Conservation (phyloP, 1,140 invertebrate species). For the Acromyrmex echinatior region DNA sequence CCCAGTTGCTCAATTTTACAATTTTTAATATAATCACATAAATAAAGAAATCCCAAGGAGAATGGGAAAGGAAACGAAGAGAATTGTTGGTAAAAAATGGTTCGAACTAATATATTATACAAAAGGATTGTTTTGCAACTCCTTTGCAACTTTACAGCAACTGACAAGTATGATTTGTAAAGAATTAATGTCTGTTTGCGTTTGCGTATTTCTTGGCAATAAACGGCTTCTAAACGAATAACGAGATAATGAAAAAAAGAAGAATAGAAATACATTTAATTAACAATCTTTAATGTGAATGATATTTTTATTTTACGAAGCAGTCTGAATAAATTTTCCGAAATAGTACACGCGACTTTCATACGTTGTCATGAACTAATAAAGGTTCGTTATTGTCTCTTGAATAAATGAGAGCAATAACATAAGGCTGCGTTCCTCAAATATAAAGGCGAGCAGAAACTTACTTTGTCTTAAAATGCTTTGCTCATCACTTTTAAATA, state of each 20-base stretch:
- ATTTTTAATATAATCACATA: slow-evolving; percentile 8
- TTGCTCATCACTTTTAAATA: not conserved
- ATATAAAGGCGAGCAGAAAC: slow-evolving; percentile 18
- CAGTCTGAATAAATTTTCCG: slow-evolving; percentile 23
- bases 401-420: slow-evolving; percentile 14
- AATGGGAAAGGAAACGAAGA: not conserved
- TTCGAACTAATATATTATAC: not conserved
- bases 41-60: not conserved
- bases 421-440: not conserved
- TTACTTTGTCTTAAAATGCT: not conserved
- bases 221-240: not conserved
- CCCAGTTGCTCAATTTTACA: not conserved
- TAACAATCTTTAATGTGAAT: not conserved
- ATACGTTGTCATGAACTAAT: slow-evolving; percentile 17
- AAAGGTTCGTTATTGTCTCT: slow-evolving; percentile 31
- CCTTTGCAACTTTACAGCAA: not conserved
- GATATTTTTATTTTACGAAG: not conserved
- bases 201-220: not conserved
- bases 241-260: not conserved
- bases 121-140: slow-evolving; percentile 2
- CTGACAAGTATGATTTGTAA: slow-evolving; percentile 33
- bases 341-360: not conserved
- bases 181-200: slow-evolving; percentile 6
- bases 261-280: slow-evolving; percentile 26
- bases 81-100: not conserved